Evolutionary conservation across 2,113 vertebrate genomes (phyloP).

Genomic region (Scolopax mira): DNA sequence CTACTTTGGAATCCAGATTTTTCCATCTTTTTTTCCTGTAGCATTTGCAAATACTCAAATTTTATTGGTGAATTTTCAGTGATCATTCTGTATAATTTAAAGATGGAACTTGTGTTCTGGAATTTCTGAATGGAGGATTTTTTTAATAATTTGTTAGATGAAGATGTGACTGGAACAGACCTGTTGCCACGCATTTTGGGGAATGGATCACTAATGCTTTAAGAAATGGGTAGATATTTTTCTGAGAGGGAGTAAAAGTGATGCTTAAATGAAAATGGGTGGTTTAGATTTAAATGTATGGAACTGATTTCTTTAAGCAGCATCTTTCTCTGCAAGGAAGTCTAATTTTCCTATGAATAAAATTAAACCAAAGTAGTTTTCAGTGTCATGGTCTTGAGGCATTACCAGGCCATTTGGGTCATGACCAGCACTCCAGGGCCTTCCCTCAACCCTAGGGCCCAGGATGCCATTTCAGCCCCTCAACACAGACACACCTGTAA

Average conservation of each 20-base stretch:
- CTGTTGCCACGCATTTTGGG: background rate
- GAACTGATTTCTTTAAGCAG: background rate
- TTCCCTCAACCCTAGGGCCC: background rate
- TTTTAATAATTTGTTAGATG: background rate
- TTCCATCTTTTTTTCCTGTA: background rate
- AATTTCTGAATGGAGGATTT: background rate
- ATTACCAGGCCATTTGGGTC: background rate
- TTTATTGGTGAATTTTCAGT: background rate
- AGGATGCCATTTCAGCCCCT: background rate
- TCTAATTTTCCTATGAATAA: background rate
- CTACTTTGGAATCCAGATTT: slow-evolving; percentile 5
- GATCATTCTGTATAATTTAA: background rate
- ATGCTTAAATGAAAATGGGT: background rate
- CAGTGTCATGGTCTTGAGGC: background rate
- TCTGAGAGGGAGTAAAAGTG: background rate
- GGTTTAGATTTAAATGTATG: background rate
- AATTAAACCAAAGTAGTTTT: background rate
- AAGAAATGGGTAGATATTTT: background rate
- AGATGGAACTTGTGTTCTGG: background rate
- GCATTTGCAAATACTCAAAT: background rate
- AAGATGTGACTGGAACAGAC: background rate
- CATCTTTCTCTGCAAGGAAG: background rate
- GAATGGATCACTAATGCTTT: background rate
- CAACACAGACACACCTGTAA: background rate
- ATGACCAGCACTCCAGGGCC: background rate